These are phyloP conservation scores for Cyaniris semiargus DNA, from an alignment of 2,888 invertebrate genomes.

Conservation along the genomic window DNA sequence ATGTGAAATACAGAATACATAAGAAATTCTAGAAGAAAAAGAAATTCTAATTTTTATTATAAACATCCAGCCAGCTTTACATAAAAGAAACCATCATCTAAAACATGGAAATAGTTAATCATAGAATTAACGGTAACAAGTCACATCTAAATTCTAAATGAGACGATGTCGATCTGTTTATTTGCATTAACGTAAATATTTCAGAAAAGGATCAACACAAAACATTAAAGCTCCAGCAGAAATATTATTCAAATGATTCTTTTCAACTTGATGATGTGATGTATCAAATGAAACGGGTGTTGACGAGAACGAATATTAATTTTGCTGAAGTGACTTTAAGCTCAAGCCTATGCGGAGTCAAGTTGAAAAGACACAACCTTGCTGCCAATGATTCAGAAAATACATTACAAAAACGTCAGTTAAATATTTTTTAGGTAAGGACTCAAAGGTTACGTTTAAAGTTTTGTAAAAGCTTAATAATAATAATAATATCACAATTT, in stretches of 20 bases:
- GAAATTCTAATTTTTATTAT: not conserved
- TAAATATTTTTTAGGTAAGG: not conserved
- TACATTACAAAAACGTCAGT: not conserved
- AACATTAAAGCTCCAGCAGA: constrained; percentile 53
- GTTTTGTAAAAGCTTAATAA: not conserved
- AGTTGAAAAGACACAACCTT: constrained; percentile 66
- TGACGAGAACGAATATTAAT: constrained; percentile 29
- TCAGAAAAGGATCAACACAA: constrained; percentile 45
- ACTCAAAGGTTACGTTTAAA: not conserved
- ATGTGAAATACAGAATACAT: constrained; percentile 41
- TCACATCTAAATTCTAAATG: constrained; percentile 12
- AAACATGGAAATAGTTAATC: not conserved
- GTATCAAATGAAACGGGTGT: constrained; percentile 38
- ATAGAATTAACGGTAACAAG: not conserved
- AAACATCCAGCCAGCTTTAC: constrained; percentile 45
- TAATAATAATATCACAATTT: not conserved
- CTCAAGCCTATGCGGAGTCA: constrained; percentile 47
- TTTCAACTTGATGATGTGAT: constrained; percentile 62
- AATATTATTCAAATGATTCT: constrained; percentile 49
- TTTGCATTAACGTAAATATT: constrained; percentile 45
- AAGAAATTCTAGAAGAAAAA: not conserved
- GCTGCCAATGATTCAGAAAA: constrained; percentile 62
- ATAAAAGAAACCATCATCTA: constrained; percentile 1
- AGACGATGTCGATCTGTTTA: constrained; percentile 44
- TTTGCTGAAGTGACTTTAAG: constrained; percentile 36